phyloP scores from a whole-genome alignment of 2,113 vertebrate genomes.

The Rynchops niger region DNA sequence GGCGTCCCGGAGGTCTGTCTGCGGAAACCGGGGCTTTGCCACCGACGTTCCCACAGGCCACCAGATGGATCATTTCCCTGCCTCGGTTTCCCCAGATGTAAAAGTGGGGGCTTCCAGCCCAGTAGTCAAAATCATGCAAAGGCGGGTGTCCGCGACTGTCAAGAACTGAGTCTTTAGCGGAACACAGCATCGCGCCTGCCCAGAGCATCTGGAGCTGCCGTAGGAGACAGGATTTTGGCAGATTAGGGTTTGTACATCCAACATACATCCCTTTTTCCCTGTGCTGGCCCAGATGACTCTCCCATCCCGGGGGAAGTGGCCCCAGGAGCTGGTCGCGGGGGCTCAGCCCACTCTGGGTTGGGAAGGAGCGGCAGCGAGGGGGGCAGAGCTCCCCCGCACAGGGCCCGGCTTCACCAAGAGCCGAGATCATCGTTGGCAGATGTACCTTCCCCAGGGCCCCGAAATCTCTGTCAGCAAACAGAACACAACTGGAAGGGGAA shows the following conservation, averaged over 20 bases:
- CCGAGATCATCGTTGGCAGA: neutral
- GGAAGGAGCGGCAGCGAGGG: neutral
- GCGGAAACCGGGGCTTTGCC: neutral
- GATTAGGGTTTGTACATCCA: neutral
- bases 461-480: conserved; percentile 4
- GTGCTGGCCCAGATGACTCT: neutral
- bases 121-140: neutral
- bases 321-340: neutral
- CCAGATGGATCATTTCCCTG: neutral
- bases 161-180: neutral
- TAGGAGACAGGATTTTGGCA: neutral
- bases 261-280: neutral
- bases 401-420: neutral
- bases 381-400: neutral
- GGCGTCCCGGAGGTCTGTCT: neutral
- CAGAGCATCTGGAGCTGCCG: neutral
- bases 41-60: fast-evolving
- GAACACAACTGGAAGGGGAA: neutral
- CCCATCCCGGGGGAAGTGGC: fast-evolving
- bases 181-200: neutral
- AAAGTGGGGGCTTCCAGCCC: neutral
- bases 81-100: neutral
- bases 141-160: neutral
- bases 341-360: neutral
- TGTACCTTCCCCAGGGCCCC: neutral